Evolutionary conservation across 2,797 vertebrate genomes (phyloP).

Genomic region (Enteromius anoplus): DNA sequence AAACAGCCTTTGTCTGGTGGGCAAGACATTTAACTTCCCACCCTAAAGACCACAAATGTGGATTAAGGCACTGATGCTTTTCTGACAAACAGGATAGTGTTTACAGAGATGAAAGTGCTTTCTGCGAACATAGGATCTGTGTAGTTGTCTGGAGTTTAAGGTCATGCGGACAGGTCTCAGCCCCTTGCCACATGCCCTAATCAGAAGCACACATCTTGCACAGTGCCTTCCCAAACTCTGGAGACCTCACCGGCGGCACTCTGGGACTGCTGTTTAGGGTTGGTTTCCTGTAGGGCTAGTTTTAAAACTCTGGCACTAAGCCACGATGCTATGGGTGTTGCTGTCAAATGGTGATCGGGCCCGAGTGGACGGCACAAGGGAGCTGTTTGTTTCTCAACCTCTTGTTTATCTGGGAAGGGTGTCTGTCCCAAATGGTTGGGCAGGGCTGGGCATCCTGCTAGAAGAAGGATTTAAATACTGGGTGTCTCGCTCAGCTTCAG

Average conservation of each 20-base stretch:
- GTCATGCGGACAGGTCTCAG: constrained; percentile 56
- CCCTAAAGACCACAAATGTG: constrained; percentile 19
- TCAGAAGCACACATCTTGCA: constrained; percentile 63
- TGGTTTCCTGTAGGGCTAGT: constrained; percentile 70
- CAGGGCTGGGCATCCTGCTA: constrained; percentile 48
- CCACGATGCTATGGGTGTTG: constrained; percentile 65
- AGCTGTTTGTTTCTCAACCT: constrained; percentile 63
- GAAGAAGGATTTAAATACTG: constrained; percentile 52
- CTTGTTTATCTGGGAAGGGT: constrained; percentile 68
- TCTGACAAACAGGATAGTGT: constrained; percentile 50
- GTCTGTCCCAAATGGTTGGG: constrained; percentile 63
- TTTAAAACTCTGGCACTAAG: constrained; percentile 64
- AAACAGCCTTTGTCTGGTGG: constrained; percentile 9
- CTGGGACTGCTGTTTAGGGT: constrained; percentile 60
- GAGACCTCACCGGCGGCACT: constrained; percentile 57
- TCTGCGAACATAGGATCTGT: constrained; percentile 45
- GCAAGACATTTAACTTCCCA: background rate
- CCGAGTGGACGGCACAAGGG: constrained; percentile 61
- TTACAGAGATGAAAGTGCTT: constrained; percentile 58
- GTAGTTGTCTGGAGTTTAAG: constrained; percentile 56
- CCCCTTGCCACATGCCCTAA: constrained; percentile 54
- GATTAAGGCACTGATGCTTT: constrained; percentile 41
- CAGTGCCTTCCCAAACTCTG: constrained; percentile 42
- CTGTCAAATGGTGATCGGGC: constrained; percentile 60
- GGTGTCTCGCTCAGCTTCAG: constrained; percentile 64